phyloP scores from a whole-genome alignment of 2,113 vertebrate genomes.

The Hipposideros armiger region DNA sequence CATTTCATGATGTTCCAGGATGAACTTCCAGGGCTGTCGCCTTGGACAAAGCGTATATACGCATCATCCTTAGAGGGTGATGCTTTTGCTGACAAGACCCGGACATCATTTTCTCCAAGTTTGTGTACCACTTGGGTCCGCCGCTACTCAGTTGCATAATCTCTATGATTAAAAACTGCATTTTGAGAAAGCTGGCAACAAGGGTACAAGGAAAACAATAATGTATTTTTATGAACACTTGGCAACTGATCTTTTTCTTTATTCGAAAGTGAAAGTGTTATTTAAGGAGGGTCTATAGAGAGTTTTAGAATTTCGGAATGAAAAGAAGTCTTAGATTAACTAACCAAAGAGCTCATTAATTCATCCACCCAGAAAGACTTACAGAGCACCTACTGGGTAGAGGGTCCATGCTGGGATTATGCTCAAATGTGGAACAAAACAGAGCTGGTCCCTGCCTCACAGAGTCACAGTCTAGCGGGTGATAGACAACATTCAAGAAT shows the following conservation, averaged over 20 bases:
- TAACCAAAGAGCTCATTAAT: background rate
- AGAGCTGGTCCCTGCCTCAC: background rate
- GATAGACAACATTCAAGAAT: background rate
- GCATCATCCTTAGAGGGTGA: background rate
- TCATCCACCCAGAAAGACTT: background rate
- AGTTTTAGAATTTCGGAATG: conserved; percentile 37
- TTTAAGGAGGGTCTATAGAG: background rate
- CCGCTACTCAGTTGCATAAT: background rate
- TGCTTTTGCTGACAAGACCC: background rate
- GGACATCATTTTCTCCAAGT: background rate
- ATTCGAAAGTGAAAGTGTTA: background rate
- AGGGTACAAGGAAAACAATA: background rate
- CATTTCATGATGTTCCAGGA: background rate
- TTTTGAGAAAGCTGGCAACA: background rate
- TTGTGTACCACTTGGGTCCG: background rate
- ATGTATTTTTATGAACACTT: background rate
- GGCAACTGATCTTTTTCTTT: background rate
- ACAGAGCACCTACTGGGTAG: background rate
- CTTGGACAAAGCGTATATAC: background rate
- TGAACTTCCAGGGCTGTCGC: background rate
- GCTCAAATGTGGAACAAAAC: background rate
- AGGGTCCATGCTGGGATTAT: background rate
- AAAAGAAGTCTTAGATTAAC: background rate
- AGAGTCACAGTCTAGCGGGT: background rate
- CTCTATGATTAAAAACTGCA: background rate